These are phyloP conservation scores for Latrodectus geometricus DNA, from an alignment of 1,140 invertebrate species.

Conservation along the genomic window DNA sequence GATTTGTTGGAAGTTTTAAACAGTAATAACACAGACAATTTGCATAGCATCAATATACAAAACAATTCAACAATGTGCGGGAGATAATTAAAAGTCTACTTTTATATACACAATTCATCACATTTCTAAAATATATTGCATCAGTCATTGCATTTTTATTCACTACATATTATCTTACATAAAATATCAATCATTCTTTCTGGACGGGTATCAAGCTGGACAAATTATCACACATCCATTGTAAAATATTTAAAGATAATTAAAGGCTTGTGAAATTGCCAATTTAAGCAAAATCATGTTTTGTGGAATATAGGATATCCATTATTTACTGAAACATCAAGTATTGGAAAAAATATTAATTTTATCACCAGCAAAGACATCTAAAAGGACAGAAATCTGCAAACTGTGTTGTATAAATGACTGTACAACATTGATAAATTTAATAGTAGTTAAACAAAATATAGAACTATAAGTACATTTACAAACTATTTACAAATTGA, in stretches of 20 bases:
- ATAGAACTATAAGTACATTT: too few species aligned
- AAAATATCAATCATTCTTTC: constrained; percentile 1
- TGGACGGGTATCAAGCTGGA: background rate
- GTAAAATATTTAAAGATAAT: background rate
- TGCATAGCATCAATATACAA: too few species aligned
- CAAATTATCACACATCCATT: background rate
- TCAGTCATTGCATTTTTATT: background rate
- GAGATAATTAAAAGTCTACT: too few species aligned
- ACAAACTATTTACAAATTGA: too few species aligned
- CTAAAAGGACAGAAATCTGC: background rate
- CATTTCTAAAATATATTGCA: background rate
- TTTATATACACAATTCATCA: background rate
- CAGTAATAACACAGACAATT: too few species aligned
- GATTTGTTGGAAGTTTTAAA: too few species aligned
- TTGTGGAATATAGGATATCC: background rate
- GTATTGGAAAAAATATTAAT: background rate
- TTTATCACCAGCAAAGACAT: background rate
- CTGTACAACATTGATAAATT: too few species aligned
- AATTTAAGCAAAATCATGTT: background rate
- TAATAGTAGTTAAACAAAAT: too few species aligned
- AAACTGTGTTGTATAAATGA: background rate
- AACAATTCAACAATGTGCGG: too few species aligned
- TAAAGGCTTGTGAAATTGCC: background rate
- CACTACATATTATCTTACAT: background rate
- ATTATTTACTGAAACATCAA: background rate